phyloP scores from a whole-genome alignment of 2,797 vertebrate genomes.

The Columba guinea region DNA sequence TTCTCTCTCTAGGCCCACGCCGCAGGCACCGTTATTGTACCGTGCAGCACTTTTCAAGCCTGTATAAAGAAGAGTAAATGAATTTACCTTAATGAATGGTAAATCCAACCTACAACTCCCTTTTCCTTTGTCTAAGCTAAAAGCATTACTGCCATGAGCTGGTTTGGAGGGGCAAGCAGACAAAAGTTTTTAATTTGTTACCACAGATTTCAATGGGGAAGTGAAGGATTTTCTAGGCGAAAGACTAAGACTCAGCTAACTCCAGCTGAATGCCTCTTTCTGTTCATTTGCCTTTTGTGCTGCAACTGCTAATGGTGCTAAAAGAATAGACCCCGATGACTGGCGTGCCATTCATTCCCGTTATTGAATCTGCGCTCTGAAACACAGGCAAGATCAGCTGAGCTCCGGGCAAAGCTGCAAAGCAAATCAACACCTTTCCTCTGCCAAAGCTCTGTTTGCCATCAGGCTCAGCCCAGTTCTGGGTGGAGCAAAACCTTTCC shows the following conservation, averaged over 20 bases:
- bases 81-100: background rate
- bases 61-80: background rate
- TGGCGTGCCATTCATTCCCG: background rate
- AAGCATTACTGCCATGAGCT: background rate
- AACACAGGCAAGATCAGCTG: background rate
- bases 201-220: background rate
- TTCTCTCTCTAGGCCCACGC: background rate
- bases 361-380: background rate
- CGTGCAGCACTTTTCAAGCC: background rate
- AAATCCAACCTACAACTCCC: background rate
- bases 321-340: background rate
- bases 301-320: background rate
- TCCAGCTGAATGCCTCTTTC: conserved; percentile 7
- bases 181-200: conserved; percentile 30
- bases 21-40: background rate
- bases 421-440: background rate
- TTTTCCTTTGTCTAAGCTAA: background rate
- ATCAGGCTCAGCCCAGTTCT: background rate
- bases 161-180: background rate
- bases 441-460: background rate
- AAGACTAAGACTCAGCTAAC: background rate
- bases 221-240: conserved; percentile 38
- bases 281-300: conserved; percentile 31
- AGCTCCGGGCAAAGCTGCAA: background rate
- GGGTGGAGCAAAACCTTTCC: background rate